A percentile compares a stretch with the other conserved stretches of the same genome.
These are phyloP conservation scores for Clamator glandarius DNA, from an alignment of 2,797 vertebrate genomes.

Conservation along the genomic window DNA sequence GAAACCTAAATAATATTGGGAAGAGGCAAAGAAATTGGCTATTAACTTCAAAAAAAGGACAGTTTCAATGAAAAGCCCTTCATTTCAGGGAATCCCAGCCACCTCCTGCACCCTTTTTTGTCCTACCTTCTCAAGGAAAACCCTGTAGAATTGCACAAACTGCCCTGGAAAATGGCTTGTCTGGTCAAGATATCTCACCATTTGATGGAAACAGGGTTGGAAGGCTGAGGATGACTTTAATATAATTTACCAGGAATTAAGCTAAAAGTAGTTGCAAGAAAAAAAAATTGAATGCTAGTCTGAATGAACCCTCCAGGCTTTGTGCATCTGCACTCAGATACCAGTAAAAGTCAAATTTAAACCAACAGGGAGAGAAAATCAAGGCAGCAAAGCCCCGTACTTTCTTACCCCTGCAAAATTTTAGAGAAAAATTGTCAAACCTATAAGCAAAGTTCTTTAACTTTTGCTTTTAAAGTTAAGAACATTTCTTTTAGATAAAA, in stretches of 20 bases:
- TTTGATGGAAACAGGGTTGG: background rate
- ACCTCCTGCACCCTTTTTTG: background rate
- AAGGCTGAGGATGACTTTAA: background rate
- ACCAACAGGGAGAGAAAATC: background rate
- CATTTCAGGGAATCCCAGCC: background rate
- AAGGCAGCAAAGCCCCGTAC: background rate
- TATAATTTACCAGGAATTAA: background rate
- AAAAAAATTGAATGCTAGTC: background rate
- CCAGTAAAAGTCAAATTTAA: background rate
- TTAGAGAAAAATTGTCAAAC: background rate
- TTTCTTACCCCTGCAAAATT: background rate
- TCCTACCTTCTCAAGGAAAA: background rate
- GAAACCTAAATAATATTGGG: background rate
- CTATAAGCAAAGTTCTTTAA: fast-evolving
- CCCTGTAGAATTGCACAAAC: background rate
- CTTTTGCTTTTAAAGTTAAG: background rate
- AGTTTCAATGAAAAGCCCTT: background rate
- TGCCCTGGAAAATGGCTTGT: background rate
- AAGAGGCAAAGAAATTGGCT: background rate
- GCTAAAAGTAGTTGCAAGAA: background rate
- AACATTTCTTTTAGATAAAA: background rate
- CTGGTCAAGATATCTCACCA: background rate
- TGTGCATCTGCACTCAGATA: fast-evolving
- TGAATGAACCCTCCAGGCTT: fast-evolving
- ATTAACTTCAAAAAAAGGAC: background rate